Conservation (phyloP, 2,888 invertebrate species). For the Incurvaria masculella region DNA sequence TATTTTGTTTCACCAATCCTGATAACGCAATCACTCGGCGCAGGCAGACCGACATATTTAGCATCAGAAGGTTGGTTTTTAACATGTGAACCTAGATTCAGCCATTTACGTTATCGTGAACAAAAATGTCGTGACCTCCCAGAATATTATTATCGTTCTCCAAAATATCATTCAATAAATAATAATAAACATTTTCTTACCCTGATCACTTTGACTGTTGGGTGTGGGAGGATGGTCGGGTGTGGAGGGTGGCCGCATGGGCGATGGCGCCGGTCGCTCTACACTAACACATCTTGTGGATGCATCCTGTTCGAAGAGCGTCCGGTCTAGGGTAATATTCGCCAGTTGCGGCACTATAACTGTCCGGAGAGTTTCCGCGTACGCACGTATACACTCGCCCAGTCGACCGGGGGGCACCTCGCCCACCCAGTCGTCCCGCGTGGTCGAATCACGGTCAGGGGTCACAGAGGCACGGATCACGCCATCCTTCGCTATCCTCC, state of each 20-base stretch:
- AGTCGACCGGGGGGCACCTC: slow-evolving; percentile 76
- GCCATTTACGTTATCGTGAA: too few species aligned
- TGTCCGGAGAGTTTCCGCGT: slow-evolving; percentile 58
- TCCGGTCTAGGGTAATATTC: slow-evolving; percentile 33
- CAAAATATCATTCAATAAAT: not conserved
- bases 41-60: too few species aligned
- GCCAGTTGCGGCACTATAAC: slow-evolving; percentile 37
- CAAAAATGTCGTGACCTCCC: too few species aligned
- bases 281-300: not conserved
- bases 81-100: too few species aligned
- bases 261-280: slow-evolving; percentile 20
- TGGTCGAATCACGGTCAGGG: slow-evolving; percentile 33
- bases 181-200: slow-evolving; percentile 13
- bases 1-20: slow-evolving; percentile 9
- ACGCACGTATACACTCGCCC: slow-evolving; percentile 80
- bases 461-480: slow-evolving; percentile 66
- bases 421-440: slow-evolving; percentile 88
- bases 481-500: slow-evolving; percentile 80
- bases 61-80: too few species aligned
- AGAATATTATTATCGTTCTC: too few species aligned
- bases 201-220: slow-evolving; percentile 20
- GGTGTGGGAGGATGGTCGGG: slow-evolving; percentile 27
- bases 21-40: too few species aligned
- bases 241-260: slow-evolving; percentile 28
- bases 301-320: slow-evolving; percentile 25